phyloP scores from a whole-genome alignment of 2,113 vertebrate genomes.

The Mastomys natalensis region DNA sequence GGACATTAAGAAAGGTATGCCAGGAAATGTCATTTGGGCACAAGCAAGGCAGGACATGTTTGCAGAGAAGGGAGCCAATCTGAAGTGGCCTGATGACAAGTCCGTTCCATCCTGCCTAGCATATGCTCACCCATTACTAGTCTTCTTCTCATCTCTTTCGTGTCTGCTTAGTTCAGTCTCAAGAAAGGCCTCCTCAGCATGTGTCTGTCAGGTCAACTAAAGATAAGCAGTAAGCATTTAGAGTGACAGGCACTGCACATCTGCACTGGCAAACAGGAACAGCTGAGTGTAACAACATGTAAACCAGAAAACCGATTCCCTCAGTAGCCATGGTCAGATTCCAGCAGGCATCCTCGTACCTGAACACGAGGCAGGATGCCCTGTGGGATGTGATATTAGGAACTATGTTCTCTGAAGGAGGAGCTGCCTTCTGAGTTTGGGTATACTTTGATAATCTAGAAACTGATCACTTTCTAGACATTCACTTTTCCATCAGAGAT shows the following conservation, averaged over 20 bases:
- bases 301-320: neutral
- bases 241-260: neutral
- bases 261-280: neutral
- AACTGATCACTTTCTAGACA: constrained; percentile 32
- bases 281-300: neutral
- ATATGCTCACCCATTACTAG: neutral
- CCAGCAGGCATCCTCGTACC: neutral
- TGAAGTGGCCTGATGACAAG: too few species aligned
- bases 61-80: neutral
- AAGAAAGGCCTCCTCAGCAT: neutral
- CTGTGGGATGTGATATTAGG: neutral
- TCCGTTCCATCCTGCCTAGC: neutral
- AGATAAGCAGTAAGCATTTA: neutral
- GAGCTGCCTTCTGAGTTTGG: neutral
- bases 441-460: neutral
- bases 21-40: neutral
- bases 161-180: neutral
- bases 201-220: neutral
- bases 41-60: neutral
- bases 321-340: neutral
- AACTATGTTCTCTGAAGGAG: neutral
- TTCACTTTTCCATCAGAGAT: neutral
- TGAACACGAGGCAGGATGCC: neutral
- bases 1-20: neutral
- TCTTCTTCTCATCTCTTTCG: neutral